Evolutionary conservation across 1,140 invertebrate genomes (phyloP), one percentile per base, ranked within the genome.

Genomic region (Drosophila nikananu): DNA sequence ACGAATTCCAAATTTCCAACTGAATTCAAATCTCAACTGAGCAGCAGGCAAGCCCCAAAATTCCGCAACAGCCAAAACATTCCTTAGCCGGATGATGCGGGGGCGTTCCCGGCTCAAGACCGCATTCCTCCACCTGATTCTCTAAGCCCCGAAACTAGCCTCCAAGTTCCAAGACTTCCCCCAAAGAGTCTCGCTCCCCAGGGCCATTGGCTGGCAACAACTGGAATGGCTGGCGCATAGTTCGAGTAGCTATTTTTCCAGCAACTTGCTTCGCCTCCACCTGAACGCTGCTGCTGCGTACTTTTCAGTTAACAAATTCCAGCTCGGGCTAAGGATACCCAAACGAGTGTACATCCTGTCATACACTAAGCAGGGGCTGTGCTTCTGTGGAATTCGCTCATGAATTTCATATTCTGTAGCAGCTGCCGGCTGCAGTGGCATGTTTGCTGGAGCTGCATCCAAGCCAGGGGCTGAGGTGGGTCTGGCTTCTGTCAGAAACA

Each of bases 351-450:
- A 13, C 27, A 66, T 67, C 23, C 37, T 37, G 30, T 35, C 32
- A 32, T 23, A 19, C 54, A 32, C 41, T 46, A 23, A 27, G n/a
- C 30, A 23, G n/a, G 39, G 19, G 15, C 35, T 21, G 60, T 82
- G 81, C 63, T 81, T 61, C 78, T 76, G 37, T 68, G 76, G 83
- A 79, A 86, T 81, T 61, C 55, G 37, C 77, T 71, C 81, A 84
- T 89, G 84, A 87, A 87, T 87, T 90, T 87, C 86, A 89, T 89
- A 89, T 80, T 58, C 63, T 60, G 39, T n/a, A 21, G 30, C 51
- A n/a, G 12, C 25, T 52, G 44, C 68, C 48, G 21, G 49, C 35
- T n/a, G 51, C 55, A 66, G 41, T 64, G 32, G 76, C 75, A 71
- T 48, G 25, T 37, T 37, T 42, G 30, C n/a, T 54, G 46, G 21